Percentiles rank a stretch among this genome's conserved stretches.
Conservation (phyloP, 2,113 vertebrate species). For the Megatriorchis doriae region DNA sequence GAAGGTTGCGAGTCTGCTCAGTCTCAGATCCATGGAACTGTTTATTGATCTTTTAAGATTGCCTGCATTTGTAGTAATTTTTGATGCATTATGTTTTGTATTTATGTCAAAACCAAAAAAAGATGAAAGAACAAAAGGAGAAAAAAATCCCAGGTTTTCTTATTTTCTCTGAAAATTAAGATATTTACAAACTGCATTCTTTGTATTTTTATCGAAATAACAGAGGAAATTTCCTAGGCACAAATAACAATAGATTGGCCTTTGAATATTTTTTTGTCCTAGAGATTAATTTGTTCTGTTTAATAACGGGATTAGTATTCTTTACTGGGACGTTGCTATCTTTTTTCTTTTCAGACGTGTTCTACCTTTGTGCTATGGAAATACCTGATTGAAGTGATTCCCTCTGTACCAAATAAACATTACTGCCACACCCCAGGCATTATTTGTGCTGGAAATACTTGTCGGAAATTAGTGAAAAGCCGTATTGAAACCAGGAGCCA, state of each 20-base stretch:
- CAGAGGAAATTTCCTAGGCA: background rate
- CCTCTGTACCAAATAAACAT: background rate
- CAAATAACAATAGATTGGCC: background rate
- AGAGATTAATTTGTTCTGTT: background rate
- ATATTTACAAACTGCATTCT: background rate
- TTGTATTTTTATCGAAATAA: background rate
- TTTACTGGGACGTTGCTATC: background rate
- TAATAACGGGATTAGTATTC: background rate
- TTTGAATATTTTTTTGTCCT: background rate
- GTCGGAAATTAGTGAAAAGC: background rate
- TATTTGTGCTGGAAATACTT: constrained; percentile 17
- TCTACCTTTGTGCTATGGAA: background rate
- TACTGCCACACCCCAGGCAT: background rate
- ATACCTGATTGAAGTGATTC: background rate
- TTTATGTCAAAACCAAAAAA: background rate
- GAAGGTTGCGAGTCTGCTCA: background rate
- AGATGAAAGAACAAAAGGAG: background rate
- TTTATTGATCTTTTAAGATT: background rate
- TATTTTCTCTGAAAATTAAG: background rate
- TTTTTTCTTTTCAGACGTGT: background rate
- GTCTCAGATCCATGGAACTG: background rate
- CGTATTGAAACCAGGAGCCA: background rate
- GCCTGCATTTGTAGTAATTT: background rate
- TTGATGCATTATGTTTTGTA: background rate
- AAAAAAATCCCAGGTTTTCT: background rate